These are phyloP conservation scores for Cololabis saira DNA, from an alignment of 2,113 vertebrate species.

Conservation along the genomic window DNA sequence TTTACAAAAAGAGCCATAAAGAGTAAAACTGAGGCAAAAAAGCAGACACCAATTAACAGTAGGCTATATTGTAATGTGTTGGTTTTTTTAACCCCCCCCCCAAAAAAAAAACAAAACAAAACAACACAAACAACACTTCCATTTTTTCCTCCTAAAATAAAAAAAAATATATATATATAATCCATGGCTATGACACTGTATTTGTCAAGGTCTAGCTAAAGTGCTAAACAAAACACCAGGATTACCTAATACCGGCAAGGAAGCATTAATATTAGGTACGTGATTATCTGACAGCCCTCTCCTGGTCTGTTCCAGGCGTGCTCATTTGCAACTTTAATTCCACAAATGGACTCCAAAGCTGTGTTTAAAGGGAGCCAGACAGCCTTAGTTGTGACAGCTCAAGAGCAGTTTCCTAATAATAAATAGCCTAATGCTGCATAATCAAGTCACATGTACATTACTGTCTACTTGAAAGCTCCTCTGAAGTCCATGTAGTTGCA, in stretches of 20 bases:
- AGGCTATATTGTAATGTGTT: not conserved
- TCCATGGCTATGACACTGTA: not conserved
- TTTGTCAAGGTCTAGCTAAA: constrained; percentile 18
- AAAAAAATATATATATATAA: no score
- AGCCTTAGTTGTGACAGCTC: constrained; percentile 64
- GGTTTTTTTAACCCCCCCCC: not conserved
- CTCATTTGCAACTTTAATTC: constrained; percentile 75
- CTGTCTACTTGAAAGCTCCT: constrained; percentile 56
- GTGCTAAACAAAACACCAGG: constrained; percentile 44
- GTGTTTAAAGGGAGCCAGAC: constrained; percentile 63
- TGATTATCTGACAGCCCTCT: constrained; percentile 45
- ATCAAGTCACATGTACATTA: constrained; percentile 63
- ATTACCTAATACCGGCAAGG: constrained; percentile 41
- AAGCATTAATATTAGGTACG: constrained; percentile 52
- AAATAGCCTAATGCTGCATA: constrained; percentile 66
- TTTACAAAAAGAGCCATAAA: not conserved
- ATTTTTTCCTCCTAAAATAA: not conserved
- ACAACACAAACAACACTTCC: not conserved
- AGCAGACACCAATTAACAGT: constrained; percentile 6
- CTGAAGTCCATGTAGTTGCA: constrained; percentile 34
- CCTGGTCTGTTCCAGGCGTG: constrained; percentile 51
- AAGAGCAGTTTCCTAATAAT: constrained; percentile 58
- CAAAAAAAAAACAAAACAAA: not conserved
- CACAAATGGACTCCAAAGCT: constrained; percentile 69
- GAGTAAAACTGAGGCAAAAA: not conserved